Base-by-base conservation (phyloP, 1,140 invertebrate genomes). In the Ylistrum balloti region DNA sequence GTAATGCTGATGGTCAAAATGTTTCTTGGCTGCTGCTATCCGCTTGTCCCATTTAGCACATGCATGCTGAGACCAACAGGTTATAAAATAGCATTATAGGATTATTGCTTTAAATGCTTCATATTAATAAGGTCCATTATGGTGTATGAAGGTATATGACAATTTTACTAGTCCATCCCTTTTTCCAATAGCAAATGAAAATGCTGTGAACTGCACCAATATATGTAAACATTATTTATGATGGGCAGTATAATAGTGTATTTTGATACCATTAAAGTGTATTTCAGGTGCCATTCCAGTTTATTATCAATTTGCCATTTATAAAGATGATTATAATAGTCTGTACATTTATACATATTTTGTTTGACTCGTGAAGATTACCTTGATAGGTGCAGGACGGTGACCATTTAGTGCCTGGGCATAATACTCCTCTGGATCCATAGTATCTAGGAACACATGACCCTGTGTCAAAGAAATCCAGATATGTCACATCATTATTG, bases 351-450 rank as follows among this genome's bases (percentile, higher is more conserved):
- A 38, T 38, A 38, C 13, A 38, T n/a, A 38, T 13, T 38, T 5
- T 38, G 35, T 7, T 38, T 13, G 35, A 48, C 2, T 17, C 11
- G 45, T 48, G n/a, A n/a, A n/a, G n/a, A n/a, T 87, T 91, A 95
- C 94, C 93, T 94, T 95, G 48, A 94, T 93, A 7, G 94, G 94
- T 41, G 94, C 93, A 22, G 94, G 95, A 48, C 94, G 90, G 86
- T 94, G 92, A 28, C 91, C 93, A 93, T 94, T 94, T 13, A 95
- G 90, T n/a, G 94, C 94, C 89, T 95, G 92, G 33, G 95, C 93
- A 92, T 95, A 96, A 90, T 96, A 96, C 88, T 96, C 95, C 41
- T 93, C 92, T 13, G 94, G 94, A 88, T 95, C 94, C 92, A 95
- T 93, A 11, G 95, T 94, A 33, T 96, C 95, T 56, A 96, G 87